Evolutionary conservation across 1,140 invertebrate genomes (phyloP), one percentile per base, ranked within the genome.

Genomic region (Anadara kagoshimensis): DNA sequence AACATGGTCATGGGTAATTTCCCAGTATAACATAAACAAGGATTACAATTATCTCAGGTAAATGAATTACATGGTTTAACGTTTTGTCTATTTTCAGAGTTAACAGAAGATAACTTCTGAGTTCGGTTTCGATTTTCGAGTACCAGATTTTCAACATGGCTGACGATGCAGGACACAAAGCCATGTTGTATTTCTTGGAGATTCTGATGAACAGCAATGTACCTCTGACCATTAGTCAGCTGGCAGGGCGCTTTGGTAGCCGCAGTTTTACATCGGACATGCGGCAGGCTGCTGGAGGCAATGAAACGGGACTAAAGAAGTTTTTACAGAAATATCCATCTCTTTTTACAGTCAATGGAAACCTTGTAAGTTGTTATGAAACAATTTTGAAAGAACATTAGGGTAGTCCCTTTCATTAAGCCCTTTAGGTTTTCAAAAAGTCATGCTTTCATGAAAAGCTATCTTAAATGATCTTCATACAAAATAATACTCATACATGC

Each of bases 141-240:
- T n/a, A 64, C 54, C n/a, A 75, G 66, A 44, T 45, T 20, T 63
- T 51, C 57, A 86, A 78, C 63, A 88, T 88, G 86, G 86, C 86
- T 36, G 88, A 89, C 66, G 88, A 90, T 69, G 83, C 88, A 24
- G 85, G 86, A 54, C 89, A 90, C 78, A 88, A 90, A 68, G 89
- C 87, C 47, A 90, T 90, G 87, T 79, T 90, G 78, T 90, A 89
- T 78, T 90, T 90, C 76, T 72, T 90, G 63, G 89, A 90, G 76
- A 86, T 90, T 54, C 75, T 90, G n/a, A 90, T 90, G 86, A 88
- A 90, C 80, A 87, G 83, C 70, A 82, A 73, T 56, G 83, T 79
- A 11, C 87, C 86, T 12, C 80, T 89, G 54, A 86, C 87, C 47
- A 87, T 89, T 53, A 86, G 85, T 74, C 87, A 89, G 75, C 72